Percentiles rank a stretch among this genome's conserved stretches.
These are phyloP conservation scores for Latheticus oryzae DNA, from an alignment of 2,888 invertebrate genomes.

Conservation along the genomic window DNA sequence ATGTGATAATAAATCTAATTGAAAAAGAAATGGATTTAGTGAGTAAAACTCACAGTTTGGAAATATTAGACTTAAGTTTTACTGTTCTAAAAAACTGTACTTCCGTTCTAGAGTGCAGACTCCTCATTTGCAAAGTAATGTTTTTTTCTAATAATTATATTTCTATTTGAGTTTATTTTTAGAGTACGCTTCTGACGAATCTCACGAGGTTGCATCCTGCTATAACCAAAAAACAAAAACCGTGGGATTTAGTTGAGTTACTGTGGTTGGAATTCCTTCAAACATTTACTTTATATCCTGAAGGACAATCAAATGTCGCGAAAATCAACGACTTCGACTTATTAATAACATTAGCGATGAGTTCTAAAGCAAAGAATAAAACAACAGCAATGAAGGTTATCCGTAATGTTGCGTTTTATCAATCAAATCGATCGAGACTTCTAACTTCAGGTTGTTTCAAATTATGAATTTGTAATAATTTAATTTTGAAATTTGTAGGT, in stretches of 20 bases:
- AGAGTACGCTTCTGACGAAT: slow-evolving; percentile 67
- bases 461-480: slow-evolving; percentile 1
- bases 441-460: slow-evolving; percentile 64
- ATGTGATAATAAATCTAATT: slow-evolving; percentile 66
- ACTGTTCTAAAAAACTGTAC: slow-evolving; percentile 68
- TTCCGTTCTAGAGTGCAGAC: slow-evolving; percentile 72
- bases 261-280: slow-evolving; percentile 69
- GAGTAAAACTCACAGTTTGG: slow-evolving; percentile 65
- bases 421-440: slow-evolving; percentile 67
- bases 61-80: slow-evolving; percentile 66
- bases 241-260: slow-evolving; percentile 68
- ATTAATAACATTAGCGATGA: slow-evolving; percentile 57
- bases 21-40: slow-evolving; percentile 68
- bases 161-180: too few relatives aligned
- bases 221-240: slow-evolving; percentile 67
- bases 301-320: slow-evolving; percentile 68
- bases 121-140: slow-evolving; percentile 72
- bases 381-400: slow-evolving; percentile 66
- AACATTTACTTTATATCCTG: slow-evolving; percentile 68
- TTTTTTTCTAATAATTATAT: slow-evolving; percentile 1
- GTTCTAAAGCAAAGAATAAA: slow-evolving; percentile 56
- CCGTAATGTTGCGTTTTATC: slow-evolving; percentile 70
- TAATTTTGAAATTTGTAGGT: slow-evolving; percentile 60
- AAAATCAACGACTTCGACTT: slow-evolving; percentile 65
- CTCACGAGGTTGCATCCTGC: slow-evolving; percentile 67